phyloP scores from a whole-genome alignment of 2,888 invertebrate genomes.

The Neoascia interrupta region DNA sequence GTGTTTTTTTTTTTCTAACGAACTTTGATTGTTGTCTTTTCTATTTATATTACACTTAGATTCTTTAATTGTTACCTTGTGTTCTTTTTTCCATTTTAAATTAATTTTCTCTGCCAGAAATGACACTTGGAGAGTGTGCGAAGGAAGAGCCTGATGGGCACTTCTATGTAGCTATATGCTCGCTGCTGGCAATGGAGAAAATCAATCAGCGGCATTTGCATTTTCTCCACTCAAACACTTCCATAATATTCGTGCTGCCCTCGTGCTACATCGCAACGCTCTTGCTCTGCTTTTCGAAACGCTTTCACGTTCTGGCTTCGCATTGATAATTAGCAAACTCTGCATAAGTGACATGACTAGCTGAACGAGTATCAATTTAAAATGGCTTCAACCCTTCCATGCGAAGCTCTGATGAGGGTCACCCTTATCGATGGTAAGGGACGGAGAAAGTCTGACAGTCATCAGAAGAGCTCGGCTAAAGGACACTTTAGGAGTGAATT shows the following conservation, averaged over 20 bases:
- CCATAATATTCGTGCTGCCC: not conserved
- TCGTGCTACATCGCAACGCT: not conserved
- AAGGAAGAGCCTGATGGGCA: not conserved
- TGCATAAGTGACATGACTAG: slow-evolving; percentile 65
- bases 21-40: slow-evolving; percentile 60
- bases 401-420: slow-evolving; percentile 39
- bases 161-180: not conserved
- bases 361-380: slow-evolving; percentile 60
- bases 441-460: slow-evolving; percentile 10
- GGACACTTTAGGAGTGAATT: slow-evolving; percentile 49
- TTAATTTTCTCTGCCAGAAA: slow-evolving; percentile 63
- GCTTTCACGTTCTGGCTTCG: slow-evolving; percentile 43
- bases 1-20: slow-evolving; percentile 5
- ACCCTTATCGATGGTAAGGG: slow-evolving; percentile 19
- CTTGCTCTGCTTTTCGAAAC: slow-evolving; percentile 33
- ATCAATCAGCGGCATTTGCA: slow-evolving; percentile 67
- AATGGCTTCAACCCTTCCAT: slow-evolving; percentile 52
- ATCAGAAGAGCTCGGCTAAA: slow-evolving; percentile 26
- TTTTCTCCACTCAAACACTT: slow-evolving; percentile 62
- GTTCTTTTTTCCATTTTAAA: slow-evolving; percentile 38
- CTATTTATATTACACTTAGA: slow-evolving; percentile 59
- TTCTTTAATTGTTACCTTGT: slow-evolving; percentile 53
- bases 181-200: slow-evolving; percentile 24
- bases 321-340: slow-evolving; percentile 68
- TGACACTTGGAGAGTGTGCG: slow-evolving; percentile 41